These are phyloP conservation scores for Holotrichia oblita DNA, from an alignment of 1,140 invertebrate genomes.

Conservation along the genomic window DNA sequence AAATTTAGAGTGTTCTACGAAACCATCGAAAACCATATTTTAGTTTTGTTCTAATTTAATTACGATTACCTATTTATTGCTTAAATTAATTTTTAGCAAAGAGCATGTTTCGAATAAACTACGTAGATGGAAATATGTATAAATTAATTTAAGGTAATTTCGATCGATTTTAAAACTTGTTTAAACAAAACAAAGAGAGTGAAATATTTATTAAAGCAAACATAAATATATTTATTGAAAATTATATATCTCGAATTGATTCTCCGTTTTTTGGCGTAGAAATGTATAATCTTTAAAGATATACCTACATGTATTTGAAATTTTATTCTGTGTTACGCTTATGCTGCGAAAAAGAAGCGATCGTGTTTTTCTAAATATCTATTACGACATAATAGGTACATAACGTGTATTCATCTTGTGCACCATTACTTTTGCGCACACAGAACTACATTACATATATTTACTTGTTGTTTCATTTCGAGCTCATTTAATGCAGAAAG, in stretches of 20 bases:
- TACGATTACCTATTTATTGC: not conserved
- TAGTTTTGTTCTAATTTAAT: too few relatives aligned
- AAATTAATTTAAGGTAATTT: too few relatives aligned
- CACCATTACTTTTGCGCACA: slow-evolving; percentile 29
- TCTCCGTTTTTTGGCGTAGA: too few relatives aligned
- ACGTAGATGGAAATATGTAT: too few relatives aligned
- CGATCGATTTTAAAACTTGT: too few relatives aligned
- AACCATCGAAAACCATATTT: too few relatives aligned
- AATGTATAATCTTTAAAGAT: too few relatives aligned
- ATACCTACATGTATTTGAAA: not conserved
- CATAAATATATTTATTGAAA: slow-evolving; percentile 11
- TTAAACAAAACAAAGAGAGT: too few relatives aligned
- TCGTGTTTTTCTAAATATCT: not conserved
- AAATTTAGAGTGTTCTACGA: too few relatives aligned
- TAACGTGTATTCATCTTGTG: not conserved
- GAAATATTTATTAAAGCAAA: not conserved
- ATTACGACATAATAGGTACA: not conserved
- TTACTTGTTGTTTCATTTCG: slow-evolving; percentile 9
- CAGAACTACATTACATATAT: not conserved
- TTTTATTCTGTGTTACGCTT: not conserved
- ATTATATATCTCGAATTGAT: too few relatives aligned
- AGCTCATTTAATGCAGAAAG: slow-evolving; percentile 25
- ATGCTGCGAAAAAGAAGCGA: not conserved
- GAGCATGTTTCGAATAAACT: too few relatives aligned
- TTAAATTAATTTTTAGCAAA: too few relatives aligned